These are phyloP conservation scores for Nemoura dubitans DNA, from an alignment of 2,888 invertebrate genomes.

Conservation along the genomic window DNA sequence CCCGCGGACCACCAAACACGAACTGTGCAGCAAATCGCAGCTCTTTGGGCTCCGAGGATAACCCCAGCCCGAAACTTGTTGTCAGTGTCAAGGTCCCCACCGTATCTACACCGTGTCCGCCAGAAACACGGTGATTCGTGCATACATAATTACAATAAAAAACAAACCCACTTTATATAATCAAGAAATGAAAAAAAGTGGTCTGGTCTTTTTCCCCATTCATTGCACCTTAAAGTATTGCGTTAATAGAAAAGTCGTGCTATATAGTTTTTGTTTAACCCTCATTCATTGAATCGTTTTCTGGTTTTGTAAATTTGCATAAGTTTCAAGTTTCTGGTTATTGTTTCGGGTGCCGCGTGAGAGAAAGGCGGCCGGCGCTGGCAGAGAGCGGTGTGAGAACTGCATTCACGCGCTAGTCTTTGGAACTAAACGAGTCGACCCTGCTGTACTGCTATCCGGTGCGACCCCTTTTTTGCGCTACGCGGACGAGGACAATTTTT, in stretches of 20 bases:
- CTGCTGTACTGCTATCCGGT: too few species aligned
- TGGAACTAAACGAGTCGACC: not conserved
- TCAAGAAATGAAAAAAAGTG: not conserved
- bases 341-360: not conserved
- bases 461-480: not conserved
- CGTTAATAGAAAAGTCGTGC: slow-evolving; percentile 3
- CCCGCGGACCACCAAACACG: too few species aligned
- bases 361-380: not conserved
- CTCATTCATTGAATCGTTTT: not conserved
- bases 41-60: not conserved
- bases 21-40: too few species aligned
- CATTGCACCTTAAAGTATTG: not conserved
- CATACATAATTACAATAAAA: slow-evolving; percentile 12
- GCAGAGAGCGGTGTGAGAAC: not conserved
- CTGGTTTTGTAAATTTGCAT: slow-evolving; percentile 9
- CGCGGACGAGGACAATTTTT: not conserved
- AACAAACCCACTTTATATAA: not conserved
- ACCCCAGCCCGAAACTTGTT: slow-evolving; percentile 29
- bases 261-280: not conserved
- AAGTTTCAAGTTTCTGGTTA: slow-evolving; percentile 33
- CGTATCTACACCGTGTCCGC: not conserved
- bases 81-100: not conserved
- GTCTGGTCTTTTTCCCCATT: slow-evolving; percentile 1
- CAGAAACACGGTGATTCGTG: slow-evolving; percentile 13
- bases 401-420: not conserved